phyloP scores from a whole-genome alignment of 1,140 invertebrate species.

The Caenorhabditis brenneri region DNA sequence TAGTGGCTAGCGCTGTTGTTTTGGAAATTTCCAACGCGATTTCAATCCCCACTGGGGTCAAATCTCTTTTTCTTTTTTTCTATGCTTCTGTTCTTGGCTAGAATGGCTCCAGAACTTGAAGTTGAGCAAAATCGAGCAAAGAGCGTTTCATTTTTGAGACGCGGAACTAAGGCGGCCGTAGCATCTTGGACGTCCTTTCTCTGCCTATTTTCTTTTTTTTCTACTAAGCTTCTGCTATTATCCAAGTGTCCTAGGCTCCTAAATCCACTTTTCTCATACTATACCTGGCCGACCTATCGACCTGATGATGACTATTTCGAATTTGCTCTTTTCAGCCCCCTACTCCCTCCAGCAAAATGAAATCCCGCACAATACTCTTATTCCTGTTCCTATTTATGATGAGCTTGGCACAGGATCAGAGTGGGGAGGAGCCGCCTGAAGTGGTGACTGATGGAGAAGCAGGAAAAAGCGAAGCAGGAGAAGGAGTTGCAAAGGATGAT shows the following conservation, averaged over 20 bases:
- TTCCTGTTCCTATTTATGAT: constrained; percentile 7
- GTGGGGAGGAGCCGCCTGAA: neutral
- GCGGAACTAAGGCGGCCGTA: too few relatives aligned
- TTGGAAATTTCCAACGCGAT: too few relatives aligned
- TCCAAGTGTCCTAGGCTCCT: too few relatives aligned
- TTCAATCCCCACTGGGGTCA: too few relatives aligned
- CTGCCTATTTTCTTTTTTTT: neutral
- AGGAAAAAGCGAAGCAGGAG: neutral
- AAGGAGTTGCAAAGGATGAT: neutral
- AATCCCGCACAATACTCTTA: neutral
- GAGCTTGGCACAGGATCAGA: constrained; percentile 1
- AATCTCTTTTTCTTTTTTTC: neutral
- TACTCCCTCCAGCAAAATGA: neutral
- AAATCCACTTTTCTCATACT: too few relatives aligned
- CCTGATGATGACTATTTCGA: neutral
- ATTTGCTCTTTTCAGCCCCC: neutral
- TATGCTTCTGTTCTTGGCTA: too few relatives aligned
- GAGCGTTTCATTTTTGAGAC: too few relatives aligned
- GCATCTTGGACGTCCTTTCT: too few relatives aligned
- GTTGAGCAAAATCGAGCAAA: too few relatives aligned
- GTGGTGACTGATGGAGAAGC: neutral
- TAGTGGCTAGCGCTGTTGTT: too few relatives aligned
- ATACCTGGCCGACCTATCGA: too few relatives aligned
- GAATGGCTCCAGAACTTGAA: too few relatives aligned
- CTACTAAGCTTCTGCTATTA: neutral